These are phyloP conservation scores for Orestias chungarensis DNA, from an alignment of 2,797 vertebrate species.

Conservation along the genomic window DNA sequence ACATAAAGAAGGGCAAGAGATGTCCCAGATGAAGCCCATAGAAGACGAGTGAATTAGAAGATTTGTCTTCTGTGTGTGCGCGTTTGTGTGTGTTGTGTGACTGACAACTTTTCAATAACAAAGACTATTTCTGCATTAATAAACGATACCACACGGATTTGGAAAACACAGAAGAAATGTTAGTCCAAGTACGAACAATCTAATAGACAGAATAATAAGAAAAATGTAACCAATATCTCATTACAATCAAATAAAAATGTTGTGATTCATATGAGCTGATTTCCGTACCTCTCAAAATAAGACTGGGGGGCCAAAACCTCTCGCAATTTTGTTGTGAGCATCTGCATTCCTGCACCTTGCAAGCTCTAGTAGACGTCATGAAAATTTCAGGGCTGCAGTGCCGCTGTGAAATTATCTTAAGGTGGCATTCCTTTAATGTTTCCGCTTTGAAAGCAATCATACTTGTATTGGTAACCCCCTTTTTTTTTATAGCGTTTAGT, in stretches of 20 bases:
- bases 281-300: background rate
- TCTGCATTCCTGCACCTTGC: background rate
- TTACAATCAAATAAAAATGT: background rate
- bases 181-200: background rate
- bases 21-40: background rate
- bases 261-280: background rate
- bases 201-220: background rate
- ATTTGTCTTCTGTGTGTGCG: background rate
- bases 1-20: background rate
- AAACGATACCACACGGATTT: background rate
- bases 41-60: background rate
- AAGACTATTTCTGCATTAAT: background rate
- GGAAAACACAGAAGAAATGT: background rate
- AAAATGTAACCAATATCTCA: background rate
- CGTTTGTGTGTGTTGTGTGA: too few relatives aligned
- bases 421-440: constrained; percentile 5
- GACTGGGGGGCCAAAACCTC: background rate
- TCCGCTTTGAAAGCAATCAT: background rate
- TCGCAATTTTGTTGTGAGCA: background rate
- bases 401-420: constrained; percentile 22
- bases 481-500: constrained; percentile 8
- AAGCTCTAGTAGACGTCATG: background rate
- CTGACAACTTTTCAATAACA: background rate
- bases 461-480: background rate
- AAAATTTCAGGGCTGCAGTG: constrained; percentile 6